Base-by-base conservation (phyloP, 2,797 vertebrate species). In the Florisuga fusca region DNA sequence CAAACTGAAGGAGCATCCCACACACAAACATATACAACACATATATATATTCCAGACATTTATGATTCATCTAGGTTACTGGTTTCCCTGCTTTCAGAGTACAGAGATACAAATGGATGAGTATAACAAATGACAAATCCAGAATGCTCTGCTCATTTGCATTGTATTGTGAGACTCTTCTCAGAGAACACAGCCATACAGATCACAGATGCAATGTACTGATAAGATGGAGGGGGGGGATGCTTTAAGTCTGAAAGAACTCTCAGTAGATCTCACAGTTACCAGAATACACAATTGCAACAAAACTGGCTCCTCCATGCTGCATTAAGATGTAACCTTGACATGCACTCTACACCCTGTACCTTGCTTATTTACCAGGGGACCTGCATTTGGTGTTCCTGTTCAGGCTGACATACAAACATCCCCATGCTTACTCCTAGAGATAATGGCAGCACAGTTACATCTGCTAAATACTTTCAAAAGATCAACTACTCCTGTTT, bases 71-170 rank as follows among this genome's bases (percentile, higher is more conserved):
- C 59, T 59, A 41, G 46, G 63, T 91, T 95, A 85, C 62, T 55
- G 50, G 34, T 53, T 87, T 81, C 67, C 81, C 7, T 59, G 31
- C 54, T 76, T 87, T 12, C 55, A 66, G 0, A 76, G 38, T 15
- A 66, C 62, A 75, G 6, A 73, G 55, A 93, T 51, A 77, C 29
- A 77, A 86, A 61, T 22, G 83, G 79, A 93, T 59, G 34, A 90
- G n/a, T 45, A 90, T 92, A 67, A 73, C 27, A 86, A 94, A 58
- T 82, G 82, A 94, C 83, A 95, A 94, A 84, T 57, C 26, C 48
- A 50, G 87, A 86, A 48, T 54, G 66, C 33, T 62, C 78, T 77
- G 58, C 46, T 94, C 54, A 21, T 78, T 90, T 88, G 27, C 48
- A 83, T 29, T 59, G 45, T 29, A 20, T 20, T 34, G 20, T 16